Evolutionary conservation across 2,113 vertebrate genomes (phyloP).

Genomic region (Dascyllus trimaculatus): DNA sequence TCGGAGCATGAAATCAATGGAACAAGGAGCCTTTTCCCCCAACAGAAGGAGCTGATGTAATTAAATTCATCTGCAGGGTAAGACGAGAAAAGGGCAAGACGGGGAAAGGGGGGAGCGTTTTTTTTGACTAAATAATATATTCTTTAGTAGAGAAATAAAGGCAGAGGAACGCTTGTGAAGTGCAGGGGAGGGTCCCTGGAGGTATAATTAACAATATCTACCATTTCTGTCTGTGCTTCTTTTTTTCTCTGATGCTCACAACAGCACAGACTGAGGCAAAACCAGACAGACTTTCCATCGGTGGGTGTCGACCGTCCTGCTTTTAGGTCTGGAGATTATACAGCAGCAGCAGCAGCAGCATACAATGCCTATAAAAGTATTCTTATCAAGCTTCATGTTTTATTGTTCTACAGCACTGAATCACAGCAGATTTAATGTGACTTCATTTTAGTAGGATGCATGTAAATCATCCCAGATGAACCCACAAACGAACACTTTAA

Average conservation of each 20-base stretch:
- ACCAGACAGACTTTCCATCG: constrained; percentile 24
- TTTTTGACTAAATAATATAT: constrained; percentile 58
- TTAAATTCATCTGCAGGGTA: constrained; percentile 62
- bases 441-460: neutral
- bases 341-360: neutral
- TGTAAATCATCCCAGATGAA: neutral
- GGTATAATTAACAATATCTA: constrained; percentile 78
- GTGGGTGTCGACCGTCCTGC: constrained; percentile 18
- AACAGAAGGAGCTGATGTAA: constrained; percentile 63
- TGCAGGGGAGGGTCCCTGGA: constrained; percentile 59
- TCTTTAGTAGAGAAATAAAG: constrained; percentile 55
- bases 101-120: neutral
- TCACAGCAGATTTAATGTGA: neutral
- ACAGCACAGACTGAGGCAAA: constrained; percentile 34
- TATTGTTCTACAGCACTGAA: neutral
- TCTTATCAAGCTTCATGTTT: neutral
- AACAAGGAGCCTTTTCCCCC: constrained; percentile 9
- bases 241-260: constrained; percentile 28
- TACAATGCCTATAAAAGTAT: neutral
- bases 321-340: constrained; percentile 19
- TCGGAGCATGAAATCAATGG: constrained; percentile 58
- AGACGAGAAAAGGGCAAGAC: constrained; percentile 24
- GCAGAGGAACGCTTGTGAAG: constrained; percentile 55
- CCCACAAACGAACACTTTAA: neutral
- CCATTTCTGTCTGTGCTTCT: constrained; percentile 40